These are phyloP conservation scores for Zaprionus capensis DNA, from an alignment of 1,140 invertebrate genomes.

Conservation along the genomic window DNA sequence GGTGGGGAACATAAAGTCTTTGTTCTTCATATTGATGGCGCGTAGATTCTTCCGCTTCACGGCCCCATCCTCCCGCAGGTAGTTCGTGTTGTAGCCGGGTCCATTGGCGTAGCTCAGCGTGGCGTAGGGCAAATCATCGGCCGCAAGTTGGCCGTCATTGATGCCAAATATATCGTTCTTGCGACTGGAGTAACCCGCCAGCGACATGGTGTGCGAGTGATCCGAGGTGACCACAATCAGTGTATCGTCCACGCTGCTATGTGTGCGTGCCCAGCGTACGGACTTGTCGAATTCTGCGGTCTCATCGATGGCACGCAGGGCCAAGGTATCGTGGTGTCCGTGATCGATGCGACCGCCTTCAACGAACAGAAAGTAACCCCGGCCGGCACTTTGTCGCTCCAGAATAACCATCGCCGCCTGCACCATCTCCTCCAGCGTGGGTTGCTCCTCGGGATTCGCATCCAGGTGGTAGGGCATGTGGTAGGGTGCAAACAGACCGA, in stretches of 20 bases:
- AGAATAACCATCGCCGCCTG: conserved; percentile 89
- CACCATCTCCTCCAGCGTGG: conserved; percentile 91
- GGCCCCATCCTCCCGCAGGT: conserved; percentile 45
- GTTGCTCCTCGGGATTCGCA: conserved; percentile 86
- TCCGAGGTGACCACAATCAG: conserved; percentile 89
- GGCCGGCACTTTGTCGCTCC: conserved; percentile 88
- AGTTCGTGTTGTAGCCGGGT: conserved; percentile 85
- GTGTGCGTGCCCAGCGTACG: conserved; percentile 86
- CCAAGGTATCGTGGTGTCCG: conserved; percentile 89
- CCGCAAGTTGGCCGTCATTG: conserved; percentile 67
- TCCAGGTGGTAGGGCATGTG: conserved; percentile 86
- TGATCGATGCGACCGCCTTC: conserved; percentile 90
- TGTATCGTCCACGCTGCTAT: conserved; percentile 87
- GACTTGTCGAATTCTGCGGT: conserved; percentile 89
- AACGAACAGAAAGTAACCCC: conserved; percentile 88
- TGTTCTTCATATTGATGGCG: conserved; percentile 77
- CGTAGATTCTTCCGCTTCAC: conserved; percentile 64
- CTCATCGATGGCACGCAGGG: conserved; percentile 88
- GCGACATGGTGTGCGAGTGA: conserved; percentile 89
- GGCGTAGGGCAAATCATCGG: conserved; percentile 86
- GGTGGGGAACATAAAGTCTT: conserved; percentile 85
- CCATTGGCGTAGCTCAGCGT: conserved; percentile 89
- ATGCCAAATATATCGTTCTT: conserved; percentile 89
- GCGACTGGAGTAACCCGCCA: conserved; percentile 89
- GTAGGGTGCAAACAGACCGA: conserved; percentile 85